Conservation (phyloP, 2,113 vertebrate species). For the Erythrocercus mccallii region DNA sequence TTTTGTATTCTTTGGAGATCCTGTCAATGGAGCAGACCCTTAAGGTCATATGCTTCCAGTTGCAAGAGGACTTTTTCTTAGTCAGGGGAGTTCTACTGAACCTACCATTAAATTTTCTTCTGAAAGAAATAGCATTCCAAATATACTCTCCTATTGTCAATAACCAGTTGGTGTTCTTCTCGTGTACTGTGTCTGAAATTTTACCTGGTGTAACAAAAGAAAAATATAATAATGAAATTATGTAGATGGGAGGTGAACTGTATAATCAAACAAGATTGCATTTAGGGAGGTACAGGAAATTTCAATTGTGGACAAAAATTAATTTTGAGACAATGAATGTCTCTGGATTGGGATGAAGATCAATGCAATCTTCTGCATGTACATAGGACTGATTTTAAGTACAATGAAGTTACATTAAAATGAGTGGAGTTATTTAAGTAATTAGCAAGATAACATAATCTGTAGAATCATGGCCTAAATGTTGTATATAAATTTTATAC, state of each 20-base stretch:
- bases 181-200: neutral
- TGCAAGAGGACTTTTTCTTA: neutral
- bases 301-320: neutral
- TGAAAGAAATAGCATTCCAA: neutral
- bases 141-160: neutral
- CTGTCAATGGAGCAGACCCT: neutral
- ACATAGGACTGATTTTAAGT: neutral
- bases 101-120: neutral
- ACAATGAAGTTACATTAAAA: neutral
- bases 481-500: neutral
- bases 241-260: neutral
- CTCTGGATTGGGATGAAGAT: neutral
- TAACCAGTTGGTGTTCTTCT: neutral
- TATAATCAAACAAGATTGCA: neutral
- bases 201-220: neutral
- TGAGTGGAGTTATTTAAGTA: neutral
- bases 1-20: slow-evolving; percentile 10
- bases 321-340: too few relatives aligned
- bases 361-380: neutral
- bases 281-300: neutral
- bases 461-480: neutral
- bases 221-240: neutral
- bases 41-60: neutral
- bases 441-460: neutral
- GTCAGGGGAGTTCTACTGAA: neutral